Evolutionary conservation across 2,888 invertebrate genomes (phyloP).

Genomic region (Pyrrhia umbra): DNA sequence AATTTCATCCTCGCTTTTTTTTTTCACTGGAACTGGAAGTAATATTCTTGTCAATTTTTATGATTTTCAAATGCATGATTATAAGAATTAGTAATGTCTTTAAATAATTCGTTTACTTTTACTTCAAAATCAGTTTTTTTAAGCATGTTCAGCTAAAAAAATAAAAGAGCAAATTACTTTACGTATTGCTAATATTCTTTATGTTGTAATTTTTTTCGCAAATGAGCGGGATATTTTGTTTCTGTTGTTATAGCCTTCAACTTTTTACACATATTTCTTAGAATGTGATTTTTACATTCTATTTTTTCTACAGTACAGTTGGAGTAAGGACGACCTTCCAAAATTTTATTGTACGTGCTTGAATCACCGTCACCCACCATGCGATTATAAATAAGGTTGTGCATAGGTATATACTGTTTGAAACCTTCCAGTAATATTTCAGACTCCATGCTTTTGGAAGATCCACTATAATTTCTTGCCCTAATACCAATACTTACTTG

Average conservation of each 20-base stretch:
- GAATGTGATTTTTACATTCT: not conserved
- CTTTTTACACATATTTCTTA: not conserved
- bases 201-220: not conserved
- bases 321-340: constrained; percentile 2
- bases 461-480: not conserved
- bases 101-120: no score
- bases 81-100: no score
- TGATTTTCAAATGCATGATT: no score
- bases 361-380: not conserved
- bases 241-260: not conserved
- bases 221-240: not conserved
- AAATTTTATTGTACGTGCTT: not conserved
- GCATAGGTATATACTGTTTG: not conserved
- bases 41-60: no score
- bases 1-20: no score
- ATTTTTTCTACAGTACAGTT: constrained; percentile 2
- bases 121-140: no score
- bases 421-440: not conserved
- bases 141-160: no score
- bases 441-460: not conserved
- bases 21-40: no score
- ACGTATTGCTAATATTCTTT: not conserved
- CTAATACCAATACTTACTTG: no score
- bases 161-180: not conserved
- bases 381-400: not conserved